Base-by-base conservation (phyloP, 2,113 vertebrate genomes). In the Pollimyrus isidori region DNA sequence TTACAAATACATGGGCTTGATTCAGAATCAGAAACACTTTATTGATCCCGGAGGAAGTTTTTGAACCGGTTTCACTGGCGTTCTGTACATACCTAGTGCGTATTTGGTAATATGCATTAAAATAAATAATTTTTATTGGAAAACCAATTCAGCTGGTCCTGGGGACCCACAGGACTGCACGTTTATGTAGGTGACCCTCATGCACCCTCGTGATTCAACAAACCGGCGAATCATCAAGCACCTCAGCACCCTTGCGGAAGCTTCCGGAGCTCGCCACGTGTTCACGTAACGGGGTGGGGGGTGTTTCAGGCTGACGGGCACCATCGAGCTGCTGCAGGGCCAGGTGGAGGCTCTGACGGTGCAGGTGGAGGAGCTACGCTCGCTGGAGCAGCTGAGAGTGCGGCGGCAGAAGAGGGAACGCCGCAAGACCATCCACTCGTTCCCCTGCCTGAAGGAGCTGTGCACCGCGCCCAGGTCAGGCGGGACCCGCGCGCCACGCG, bases 391-490 rank as follows among this genome's bases (percentile, higher is more conserved):
- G 93, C 96, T 99, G 48, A 94, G 97, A 42, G 94, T 97, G 21
- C 96, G 91, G 80, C 93, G 98, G 69, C 98, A 99, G 92, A 99
- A 97, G 93, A 96, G 97, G 92, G 97, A 98, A 13, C 95, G 98
- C 1, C 96, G 98, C 80, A 97, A 98, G 92, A 99, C 97, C 26
- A 97, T 99, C 90, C 98, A 99, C 92, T 98, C 98, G 7, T 99
- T 99, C 93, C 98, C 98, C 91, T 99, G 98, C 93, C 96, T 99
- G 53, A 98, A 97, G 93, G 98, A 99, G 91, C 96, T 99, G 42
- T 98, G 97, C 94, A 96, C 96, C 2, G 97, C 97, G 2, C 96
- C 97, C 88, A 96, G 97, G 98, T 99, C 69, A 0, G 53, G 19
- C 17, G 19, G 26, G 9, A 15, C 11, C 23, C 56, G 56, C 56